Evolutionary conservation across 2,888 invertebrate genomes (phyloP).

Genomic region (Xanthia togata): DNA sequence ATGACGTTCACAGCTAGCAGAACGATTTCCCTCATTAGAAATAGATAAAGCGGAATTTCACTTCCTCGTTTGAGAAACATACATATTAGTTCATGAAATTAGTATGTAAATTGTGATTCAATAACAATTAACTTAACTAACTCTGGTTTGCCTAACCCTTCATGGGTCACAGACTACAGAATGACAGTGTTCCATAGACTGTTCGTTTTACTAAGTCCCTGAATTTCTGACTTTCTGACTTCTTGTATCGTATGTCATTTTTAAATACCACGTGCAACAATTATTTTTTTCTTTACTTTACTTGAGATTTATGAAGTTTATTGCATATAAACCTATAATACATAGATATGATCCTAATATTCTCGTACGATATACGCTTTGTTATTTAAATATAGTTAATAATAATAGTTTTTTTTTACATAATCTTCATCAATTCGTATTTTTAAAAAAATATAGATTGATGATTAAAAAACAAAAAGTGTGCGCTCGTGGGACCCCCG

Average conservation of each 20-base stretch:
- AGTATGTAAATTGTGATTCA: conserved; percentile 28
- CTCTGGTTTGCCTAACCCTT: too few species aligned
- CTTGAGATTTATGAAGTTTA: neutral
- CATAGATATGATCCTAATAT: too few species aligned
- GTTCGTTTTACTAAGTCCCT: neutral
- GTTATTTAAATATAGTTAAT: too few species aligned
- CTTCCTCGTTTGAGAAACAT: conserved; percentile 42
- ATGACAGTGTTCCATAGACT: neutral
- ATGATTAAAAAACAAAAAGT: too few species aligned
- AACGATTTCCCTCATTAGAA: conserved; percentile 43
- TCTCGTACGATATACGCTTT: too few species aligned
- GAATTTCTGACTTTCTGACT: neutral
- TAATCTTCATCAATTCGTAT: too few species aligned
- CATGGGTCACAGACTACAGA: neutral
- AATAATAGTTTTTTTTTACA: too few species aligned
- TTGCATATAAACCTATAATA: neutral
- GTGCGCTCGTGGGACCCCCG: too few species aligned
- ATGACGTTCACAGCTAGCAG: neutral
- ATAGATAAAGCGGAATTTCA: conserved; percentile 22
- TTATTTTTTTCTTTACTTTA: neutral
- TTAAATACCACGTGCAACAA: neutral
- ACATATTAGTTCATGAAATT: conserved; percentile 6
- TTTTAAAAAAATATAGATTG: too few species aligned
- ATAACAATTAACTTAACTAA: neutral
- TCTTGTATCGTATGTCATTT: neutral